phyloP scores from a whole-genome alignment of 2,888 invertebrate species.

The Orchestes rusci region DNA sequence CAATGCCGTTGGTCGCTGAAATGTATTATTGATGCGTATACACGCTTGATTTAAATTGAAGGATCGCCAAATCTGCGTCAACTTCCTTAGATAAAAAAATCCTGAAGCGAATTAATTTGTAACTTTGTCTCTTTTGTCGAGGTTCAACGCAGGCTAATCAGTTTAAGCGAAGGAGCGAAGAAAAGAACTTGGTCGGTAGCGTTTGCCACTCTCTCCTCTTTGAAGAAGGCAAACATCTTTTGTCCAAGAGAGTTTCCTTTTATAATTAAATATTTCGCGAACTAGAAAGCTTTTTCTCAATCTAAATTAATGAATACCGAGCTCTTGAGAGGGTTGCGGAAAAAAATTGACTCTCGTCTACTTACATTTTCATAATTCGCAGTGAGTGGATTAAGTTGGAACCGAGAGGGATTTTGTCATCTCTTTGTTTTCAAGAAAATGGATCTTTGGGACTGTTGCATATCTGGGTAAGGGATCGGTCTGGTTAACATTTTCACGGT shows the following conservation, averaged over 20 bases:
- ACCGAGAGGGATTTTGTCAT: background rate
- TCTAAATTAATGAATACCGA: conserved; percentile 18
- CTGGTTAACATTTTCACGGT: too few relatives aligned
- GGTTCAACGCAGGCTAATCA: too few relatives aligned
- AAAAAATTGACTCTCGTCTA: conserved; percentile 13
- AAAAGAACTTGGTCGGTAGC: conserved; percentile 4
- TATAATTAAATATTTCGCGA: conserved; percentile 18
- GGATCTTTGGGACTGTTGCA: too few relatives aligned
- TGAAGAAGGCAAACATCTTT: conserved; percentile 15
- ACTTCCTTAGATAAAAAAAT: too few relatives aligned
- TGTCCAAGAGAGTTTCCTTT: conserved; percentile 12
- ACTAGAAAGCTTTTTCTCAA: conserved; percentile 17
- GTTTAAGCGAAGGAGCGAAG: conserved; percentile 9
- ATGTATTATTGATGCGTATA: too few relatives aligned
- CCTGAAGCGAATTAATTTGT: too few relatives aligned
- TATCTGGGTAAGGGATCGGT: too few relatives aligned
- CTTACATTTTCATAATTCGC: conserved; percentile 16
- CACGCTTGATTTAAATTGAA: too few relatives aligned
- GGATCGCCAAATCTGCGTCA: too few relatives aligned
- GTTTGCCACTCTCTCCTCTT: conserved; percentile 1
- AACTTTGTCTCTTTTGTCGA: too few relatives aligned
- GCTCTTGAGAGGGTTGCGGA: conserved; percentile 13
- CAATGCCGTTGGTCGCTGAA: too few relatives aligned
- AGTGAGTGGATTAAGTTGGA: conserved; percentile 11
- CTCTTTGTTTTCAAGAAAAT: too few relatives aligned